Conservation (phyloP, 2,113 vertebrate genomes). For the Zosterops lateralis region DNA sequence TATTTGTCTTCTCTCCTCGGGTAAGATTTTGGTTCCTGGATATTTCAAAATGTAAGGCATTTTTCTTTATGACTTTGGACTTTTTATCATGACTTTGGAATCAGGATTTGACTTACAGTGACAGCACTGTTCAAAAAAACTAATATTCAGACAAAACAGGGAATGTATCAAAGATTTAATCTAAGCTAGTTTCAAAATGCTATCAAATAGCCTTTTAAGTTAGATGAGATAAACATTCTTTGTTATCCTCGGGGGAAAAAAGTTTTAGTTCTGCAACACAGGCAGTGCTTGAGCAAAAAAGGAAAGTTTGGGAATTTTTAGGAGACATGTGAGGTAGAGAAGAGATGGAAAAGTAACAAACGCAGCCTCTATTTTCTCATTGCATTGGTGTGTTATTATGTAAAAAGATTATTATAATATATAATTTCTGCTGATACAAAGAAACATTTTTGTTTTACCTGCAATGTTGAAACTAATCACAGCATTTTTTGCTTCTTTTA, state of each 20-base stretch:
- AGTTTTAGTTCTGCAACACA: background rate
- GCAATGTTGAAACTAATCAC: background rate
- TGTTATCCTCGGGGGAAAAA: background rate
- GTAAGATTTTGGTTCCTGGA: background rate
- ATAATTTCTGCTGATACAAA: background rate
- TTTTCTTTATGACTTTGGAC: background rate
- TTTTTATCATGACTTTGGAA: background rate
- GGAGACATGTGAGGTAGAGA: background rate
- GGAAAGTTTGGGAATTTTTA: background rate
- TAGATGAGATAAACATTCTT: background rate
- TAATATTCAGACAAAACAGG: background rate
- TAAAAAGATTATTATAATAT: background rate
- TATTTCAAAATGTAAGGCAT: background rate
- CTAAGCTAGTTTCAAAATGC: background rate
- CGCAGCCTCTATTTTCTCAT: background rate
- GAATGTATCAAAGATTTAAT: background rate
- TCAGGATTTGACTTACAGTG: background rate
- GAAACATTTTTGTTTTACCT: background rate
- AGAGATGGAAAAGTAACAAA: background rate
- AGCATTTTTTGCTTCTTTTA: slow-evolving; percentile 8
- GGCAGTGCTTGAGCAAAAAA: background rate
- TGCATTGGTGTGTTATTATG: background rate
- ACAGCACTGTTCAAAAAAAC: background rate
- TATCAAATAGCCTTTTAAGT: background rate
- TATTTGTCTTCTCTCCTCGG: background rate